Conservation (phyloP, 1,140 invertebrate species). For the Trichogramma pretiosum region DNA sequence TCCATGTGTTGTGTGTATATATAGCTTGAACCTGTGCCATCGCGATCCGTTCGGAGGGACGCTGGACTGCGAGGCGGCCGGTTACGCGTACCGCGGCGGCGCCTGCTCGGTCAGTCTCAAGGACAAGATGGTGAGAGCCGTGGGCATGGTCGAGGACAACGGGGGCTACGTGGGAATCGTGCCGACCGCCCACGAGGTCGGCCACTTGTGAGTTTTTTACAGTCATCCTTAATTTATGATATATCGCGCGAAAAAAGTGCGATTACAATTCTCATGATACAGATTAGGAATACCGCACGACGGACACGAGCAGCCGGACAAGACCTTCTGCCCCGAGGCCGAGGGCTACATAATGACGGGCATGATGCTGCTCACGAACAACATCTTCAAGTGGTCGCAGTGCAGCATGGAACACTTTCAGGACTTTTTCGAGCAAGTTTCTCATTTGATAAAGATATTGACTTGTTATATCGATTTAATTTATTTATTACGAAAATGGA, state of each 20-base stretch:
- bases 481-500: too few relatives aligned
- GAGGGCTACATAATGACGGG: conserved; percentile 7
- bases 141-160: conserved; percentile 34
- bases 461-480: too few relatives aligned
- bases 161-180: conserved; percentile 35
- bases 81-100: conserved; percentile 4
- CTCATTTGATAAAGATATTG: background rate
- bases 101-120: conserved; percentile 8
- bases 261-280: too few relatives aligned
- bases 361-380: conserved; percentile 1
- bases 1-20: background rate
- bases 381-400: conserved; percentile 6
- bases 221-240: too few relatives aligned
- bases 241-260: too few relatives aligned
- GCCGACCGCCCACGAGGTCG: conserved; percentile 34
- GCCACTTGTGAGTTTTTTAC: conserved; percentile 34
- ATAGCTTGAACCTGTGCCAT: conserved; percentile 8
- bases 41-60: background rate
- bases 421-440: conserved; percentile 5
- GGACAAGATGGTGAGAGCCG: conserved; percentile 23
- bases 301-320: background rate
- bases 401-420: conserved; percentile 12
- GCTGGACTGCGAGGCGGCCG: too few relatives aligned
- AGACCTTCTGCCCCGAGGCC: background rate
- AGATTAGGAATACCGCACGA: conserved; percentile 7